Evolutionary conservation across 2,113 vertebrate species (phyloP).

Genomic region (Meriones unguiculatus): DNA sequence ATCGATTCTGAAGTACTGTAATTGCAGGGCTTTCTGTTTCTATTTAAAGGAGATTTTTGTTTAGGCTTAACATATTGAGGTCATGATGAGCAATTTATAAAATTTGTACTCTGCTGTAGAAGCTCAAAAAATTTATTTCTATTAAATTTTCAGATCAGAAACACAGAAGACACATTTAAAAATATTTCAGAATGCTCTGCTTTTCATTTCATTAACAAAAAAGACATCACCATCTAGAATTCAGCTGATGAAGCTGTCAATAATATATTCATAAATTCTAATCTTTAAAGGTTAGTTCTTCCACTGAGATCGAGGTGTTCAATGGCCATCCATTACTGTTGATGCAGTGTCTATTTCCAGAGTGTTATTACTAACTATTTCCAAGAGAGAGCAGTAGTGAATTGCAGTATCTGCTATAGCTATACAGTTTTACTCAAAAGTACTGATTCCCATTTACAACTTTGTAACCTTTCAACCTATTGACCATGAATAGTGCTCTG

Average conservation of each 20-base stretch:
- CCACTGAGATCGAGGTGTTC: not conserved
- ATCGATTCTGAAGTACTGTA: not conserved
- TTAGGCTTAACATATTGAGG: slow-evolving; percentile 49
- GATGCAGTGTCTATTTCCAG: slow-evolving; percentile 51
- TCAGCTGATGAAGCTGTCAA: slow-evolving; percentile 35
- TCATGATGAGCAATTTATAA: slow-evolving; percentile 60
- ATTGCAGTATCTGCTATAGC: slow-evolving; percentile 82
- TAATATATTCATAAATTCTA: slow-evolving; percentile 42
- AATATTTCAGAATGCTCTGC: slow-evolving; percentile 50
- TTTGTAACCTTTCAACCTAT: slow-evolving; percentile 91
- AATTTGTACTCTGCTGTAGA: slow-evolving; percentile 27
- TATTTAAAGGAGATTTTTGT: slow-evolving; percentile 55
- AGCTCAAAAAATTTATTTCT: slow-evolving; percentile 40
- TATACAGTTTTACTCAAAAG: slow-evolving; percentile 79
- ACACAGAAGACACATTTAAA: slow-evolving; percentile 1
- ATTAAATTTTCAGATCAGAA: slow-evolving; percentile 55
- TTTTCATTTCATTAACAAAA: slow-evolving; percentile 63
- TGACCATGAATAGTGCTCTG: slow-evolving; percentile 90
- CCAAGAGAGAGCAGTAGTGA: slow-evolving; percentile 92
- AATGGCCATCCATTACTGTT: slow-evolving; percentile 59
- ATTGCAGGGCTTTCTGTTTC: not conserved
- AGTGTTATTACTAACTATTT: slow-evolving; percentile 85
- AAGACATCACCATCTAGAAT: not conserved
- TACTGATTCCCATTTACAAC: slow-evolving; percentile 86
- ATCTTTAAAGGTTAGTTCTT: slow-evolving; percentile 56